Base-by-base conservation (phyloP, 2,113 vertebrate genomes). In the Castor canadensis region DNA sequence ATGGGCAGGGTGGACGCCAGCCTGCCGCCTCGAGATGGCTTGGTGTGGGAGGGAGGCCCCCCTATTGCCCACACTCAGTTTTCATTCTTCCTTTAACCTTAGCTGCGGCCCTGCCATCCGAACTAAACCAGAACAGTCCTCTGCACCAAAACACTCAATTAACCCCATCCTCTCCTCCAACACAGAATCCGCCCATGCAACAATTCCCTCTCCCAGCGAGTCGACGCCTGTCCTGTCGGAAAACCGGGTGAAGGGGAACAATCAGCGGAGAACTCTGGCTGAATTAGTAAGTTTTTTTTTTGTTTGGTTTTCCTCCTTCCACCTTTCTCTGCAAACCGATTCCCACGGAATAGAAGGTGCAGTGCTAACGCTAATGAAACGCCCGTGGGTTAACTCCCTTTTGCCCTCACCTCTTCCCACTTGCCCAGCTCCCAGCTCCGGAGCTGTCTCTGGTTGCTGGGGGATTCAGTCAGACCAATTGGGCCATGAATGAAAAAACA, bases 241-340 rank as follows among this genome's bases (percentile, higher is more conserved):
- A 95, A 96, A 52, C 69, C 43, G 35, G 26, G 32, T 60, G 38
- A 66, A 93, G 54, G 56, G 79, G 54, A 89, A 92, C 80, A 11
- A 67, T 28, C 69, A 6, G 43, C 64, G 40, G 79, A 93, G 66
- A 95, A 83, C 89, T 72, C 93, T n/a, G 73, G 60, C 76, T 38
- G 58, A 73, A 85, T 96, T 95, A 93, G 97, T 98, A 97, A 98
- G 96, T 95, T 56, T 79, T 45, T 30, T 94, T n/a, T 56, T 30
- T 28, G 38, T 81, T 30, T 49, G 32, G 26, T 80, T 15, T 10
- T 15, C 5, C 20, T n/a, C 16, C 4, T 35, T 62, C 69, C 9
- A 56, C 58, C 43, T 73, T 52, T 79, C 75, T 66, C 11, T 66
- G 81, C 26, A 94, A 88, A 92, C 72, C 45, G 66, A 4, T 66